Evolutionary conservation across 2,888 invertebrate genomes (phyloP).

Genomic region (Drosophila paucipuncta): DNA sequence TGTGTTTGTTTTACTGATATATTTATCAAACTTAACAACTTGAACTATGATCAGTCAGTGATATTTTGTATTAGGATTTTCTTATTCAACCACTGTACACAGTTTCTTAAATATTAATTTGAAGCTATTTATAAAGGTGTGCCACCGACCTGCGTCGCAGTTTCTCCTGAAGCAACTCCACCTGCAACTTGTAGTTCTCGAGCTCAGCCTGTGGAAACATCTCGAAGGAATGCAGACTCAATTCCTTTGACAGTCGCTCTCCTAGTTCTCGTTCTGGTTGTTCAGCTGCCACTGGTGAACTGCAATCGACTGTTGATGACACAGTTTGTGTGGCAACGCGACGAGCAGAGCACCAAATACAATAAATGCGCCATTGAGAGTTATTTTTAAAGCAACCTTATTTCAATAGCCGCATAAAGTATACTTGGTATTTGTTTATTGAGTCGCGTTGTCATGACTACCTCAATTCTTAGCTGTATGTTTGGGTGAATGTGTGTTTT

Average conservation of each 20-base stretch:
- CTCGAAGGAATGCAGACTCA: conserved; percentile 24
- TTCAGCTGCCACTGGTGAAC: conserved; percentile 45
- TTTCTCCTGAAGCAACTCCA: conserved; percentile 84
- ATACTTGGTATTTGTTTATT: conserved; percentile 66
- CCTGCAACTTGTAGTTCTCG: conserved; percentile 85
- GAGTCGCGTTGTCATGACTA: conserved; percentile 67
- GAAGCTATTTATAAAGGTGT: neutral
- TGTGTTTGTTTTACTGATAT: neutral
- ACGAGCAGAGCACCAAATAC: conserved; percentile 32
- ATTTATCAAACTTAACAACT: neutral
- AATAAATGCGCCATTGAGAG: conserved; percentile 66
- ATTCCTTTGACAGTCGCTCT: conserved; percentile 9
- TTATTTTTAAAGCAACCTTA: conserved; percentile 72
- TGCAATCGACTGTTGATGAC: conserved; percentile 61
- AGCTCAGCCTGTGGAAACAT: conserved; percentile 85
- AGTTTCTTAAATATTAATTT: neutral
- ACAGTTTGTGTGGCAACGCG: conserved; percentile 57
- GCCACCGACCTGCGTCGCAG: conserved; percentile 81
- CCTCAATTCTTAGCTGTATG: conserved; percentile 47
- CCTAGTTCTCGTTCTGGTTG: conserved; percentile 12
- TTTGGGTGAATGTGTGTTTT: neutral
- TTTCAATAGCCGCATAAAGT: conserved; percentile 66
- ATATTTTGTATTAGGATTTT: neutral
- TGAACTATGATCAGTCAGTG: neutral
- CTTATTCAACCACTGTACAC: too few species aligned